Conservation (phyloP, 2,113 vertebrate genomes). For the Gopherus flavomarginatus region DNA sequence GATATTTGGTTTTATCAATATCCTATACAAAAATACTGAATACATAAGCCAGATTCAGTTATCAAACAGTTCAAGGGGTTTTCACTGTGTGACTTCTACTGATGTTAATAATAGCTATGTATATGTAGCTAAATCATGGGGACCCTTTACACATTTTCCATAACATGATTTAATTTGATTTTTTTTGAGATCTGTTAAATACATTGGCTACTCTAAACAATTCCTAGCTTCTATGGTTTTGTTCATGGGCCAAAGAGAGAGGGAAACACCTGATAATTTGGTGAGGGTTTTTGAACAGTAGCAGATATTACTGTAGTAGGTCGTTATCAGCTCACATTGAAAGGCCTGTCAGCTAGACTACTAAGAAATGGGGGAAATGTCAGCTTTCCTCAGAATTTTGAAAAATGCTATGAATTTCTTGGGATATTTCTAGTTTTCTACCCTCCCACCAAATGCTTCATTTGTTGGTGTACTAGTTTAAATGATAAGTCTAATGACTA, state of each 20-base stretch:
- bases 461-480: not conserved
- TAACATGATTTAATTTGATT: not conserved
- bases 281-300: not conserved
- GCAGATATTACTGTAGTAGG: not conserved
- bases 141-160: not conserved
- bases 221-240: not conserved
- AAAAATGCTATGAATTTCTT: not conserved
- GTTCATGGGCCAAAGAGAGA: not conserved
- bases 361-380: not conserved
- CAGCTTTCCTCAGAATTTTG: not conserved
- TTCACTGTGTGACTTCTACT: not conserved
- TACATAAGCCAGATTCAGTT: no score
- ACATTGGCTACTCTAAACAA: not conserved
- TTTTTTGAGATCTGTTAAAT: not conserved
- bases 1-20: not conserved
- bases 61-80: not conserved
- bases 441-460: not conserved
- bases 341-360: not conserved
- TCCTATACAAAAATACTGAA: not conserved
- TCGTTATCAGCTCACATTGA: not conserved
- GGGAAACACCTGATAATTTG: not conserved
- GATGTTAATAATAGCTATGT: not conserved
- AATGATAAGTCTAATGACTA: conserved; percentile 1
- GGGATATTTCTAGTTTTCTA: not conserved
- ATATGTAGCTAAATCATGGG: not conserved